Evolutionary conservation across 2,888 invertebrate species (phyloP).

Genomic region (Andrena minutula): DNA sequence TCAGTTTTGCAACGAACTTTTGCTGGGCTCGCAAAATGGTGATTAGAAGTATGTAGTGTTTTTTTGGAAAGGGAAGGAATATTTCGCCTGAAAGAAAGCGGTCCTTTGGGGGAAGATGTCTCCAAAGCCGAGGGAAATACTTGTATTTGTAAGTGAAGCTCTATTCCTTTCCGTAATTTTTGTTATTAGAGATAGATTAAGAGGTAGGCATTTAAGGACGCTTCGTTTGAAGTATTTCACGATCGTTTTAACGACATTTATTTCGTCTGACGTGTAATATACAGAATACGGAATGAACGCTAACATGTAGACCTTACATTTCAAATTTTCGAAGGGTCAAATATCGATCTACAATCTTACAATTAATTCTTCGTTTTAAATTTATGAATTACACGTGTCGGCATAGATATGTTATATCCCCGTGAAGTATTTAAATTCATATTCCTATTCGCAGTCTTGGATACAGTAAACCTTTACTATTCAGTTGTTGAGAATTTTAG

Average conservation of each 20-base stretch:
- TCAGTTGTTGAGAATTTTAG: not conserved
- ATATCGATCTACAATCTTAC: not conserved
- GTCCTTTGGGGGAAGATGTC: not conserved
- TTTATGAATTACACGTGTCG: not conserved
- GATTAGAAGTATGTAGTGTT: not conserved
- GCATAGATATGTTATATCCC: constrained; percentile 35
- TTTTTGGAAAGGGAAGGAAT: not conserved
- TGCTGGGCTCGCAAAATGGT: not conserved
- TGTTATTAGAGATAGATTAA: not conserved
- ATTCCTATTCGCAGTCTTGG: constrained; percentile 27
- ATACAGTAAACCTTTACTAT: not conserved
- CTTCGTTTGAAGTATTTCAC: not conserved
- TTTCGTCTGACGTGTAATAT: constrained; percentile 20
- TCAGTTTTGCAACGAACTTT: not conserved
- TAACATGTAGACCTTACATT: constrained; percentile 23
- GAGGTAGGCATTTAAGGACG: not conserved
- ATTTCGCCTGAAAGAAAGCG: not conserved
- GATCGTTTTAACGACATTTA: constrained; percentile 38
- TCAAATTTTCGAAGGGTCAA: not conserved
- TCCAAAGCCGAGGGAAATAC: not conserved
- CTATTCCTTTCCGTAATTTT: not conserved
- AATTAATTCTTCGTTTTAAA: not conserved
- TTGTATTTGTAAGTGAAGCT: not conserved
- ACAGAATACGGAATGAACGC: constrained; percentile 34
- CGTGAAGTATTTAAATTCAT: not conserved